Evolutionary conservation across 2,888 invertebrate genomes (phyloP).

Genomic region (Lasioglossum malachurum): DNA sequence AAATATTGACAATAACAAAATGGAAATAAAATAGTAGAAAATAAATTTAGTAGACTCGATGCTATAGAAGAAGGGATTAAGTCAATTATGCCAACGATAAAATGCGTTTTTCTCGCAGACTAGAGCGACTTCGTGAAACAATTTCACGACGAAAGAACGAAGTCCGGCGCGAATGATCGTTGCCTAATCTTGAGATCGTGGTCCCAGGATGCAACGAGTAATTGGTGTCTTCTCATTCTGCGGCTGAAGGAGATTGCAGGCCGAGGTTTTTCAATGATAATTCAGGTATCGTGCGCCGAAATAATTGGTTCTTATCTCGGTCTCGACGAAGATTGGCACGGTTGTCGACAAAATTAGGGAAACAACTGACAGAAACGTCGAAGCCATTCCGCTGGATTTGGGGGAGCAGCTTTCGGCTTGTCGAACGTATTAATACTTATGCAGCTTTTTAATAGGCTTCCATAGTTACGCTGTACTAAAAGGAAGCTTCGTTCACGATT

Average conservation of each 20-base stretch:
- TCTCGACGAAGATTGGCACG: slow-evolving; percentile 33
- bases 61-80: neutral
- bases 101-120: neutral
- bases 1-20: too few species aligned
- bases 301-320: slow-evolving; percentile 66
- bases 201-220: slow-evolving; percentile 46
- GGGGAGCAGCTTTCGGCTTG: too few species aligned
- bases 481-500: too few species aligned
- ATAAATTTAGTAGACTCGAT: too few species aligned
- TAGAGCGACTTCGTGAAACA: slow-evolving; percentile 25
- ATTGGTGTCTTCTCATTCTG: slow-evolving; percentile 50
- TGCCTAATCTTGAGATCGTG: slow-evolving; percentile 59
- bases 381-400: slow-evolving; percentile 9
- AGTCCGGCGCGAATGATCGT: slow-evolving; percentile 30
- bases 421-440: slow-evolving; percentile 8
- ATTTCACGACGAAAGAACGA: neutral
- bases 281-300: slow-evolving; percentile 35
- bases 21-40: too few species aligned
- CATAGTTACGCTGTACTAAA: neutral
- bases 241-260: slow-evolving; percentile 51
- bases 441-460: neutral
- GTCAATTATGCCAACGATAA: neutral
- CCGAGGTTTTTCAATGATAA: slow-evolving; percentile 51
- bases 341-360: neutral
- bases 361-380: slow-evolving; percentile 37